Evolutionary conservation across 2,797 vertebrate species (phyloP), one percentile per base, ranked within the genome.

Genomic region (Yasuhikotakia modesta): DNA sequence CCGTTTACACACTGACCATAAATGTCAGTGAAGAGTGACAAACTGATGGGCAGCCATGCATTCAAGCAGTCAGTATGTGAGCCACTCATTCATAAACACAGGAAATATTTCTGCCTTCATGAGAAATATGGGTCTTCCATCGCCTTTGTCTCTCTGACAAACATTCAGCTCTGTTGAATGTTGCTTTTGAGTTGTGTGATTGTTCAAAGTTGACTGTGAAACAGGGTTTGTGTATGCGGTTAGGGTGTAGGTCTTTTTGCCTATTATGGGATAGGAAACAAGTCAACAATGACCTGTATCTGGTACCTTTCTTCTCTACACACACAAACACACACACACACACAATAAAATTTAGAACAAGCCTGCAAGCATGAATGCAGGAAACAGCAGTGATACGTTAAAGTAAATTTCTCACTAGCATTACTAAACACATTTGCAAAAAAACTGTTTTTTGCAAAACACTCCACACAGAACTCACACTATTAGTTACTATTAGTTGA

Each of bases 201-300:
- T 16, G 48, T 16, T 55, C 8, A 55, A 11, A 55, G 53, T 55
- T 55, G 2, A 67, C 27, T 22, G 50, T 39, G 0, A 45, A 68
- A 68, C 39, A 43, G 32, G 21, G 27, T 57, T 27, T 58, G 65
- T 50, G 1, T 50, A 57, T 70, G 55, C 24, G 19, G 48, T 77
- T 48, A 61, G n/a, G 19, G 35, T 63, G 53, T 70, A 39, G 55
- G 66, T 24, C 27, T 52, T 67, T 70, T 70, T n/a, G 75, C 24
- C 66, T 61, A 52, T 61, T 39, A 50, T n/a, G 43, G 27, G 70
- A 58, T 66, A 24, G 68, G 53, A 60, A 67, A 73, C 78, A 78
- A 19, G 0, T 14, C 24, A 27, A 70, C 48, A 65, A 73, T 21
- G 77, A 11, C 57, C 19, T 69, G 12, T 8, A 17, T 76, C 22